Base-by-base conservation (phyloP, 2,797 vertebrate genomes). In the Echiichthys vipera region DNA sequence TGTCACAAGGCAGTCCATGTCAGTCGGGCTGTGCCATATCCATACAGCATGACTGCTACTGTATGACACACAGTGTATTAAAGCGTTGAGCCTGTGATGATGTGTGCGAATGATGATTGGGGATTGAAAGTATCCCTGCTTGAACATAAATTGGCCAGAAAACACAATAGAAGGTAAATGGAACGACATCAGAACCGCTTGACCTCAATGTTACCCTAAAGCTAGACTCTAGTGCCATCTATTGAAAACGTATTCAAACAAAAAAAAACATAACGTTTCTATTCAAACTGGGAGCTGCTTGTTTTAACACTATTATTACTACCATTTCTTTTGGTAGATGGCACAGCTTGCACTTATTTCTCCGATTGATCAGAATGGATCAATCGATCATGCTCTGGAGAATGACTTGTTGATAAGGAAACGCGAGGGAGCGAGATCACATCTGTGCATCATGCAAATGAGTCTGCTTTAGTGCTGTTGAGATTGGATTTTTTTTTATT, bases 211-310 rank as follows among this genome's bases (percentile, higher is more conserved):
- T 93, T 95, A 95, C 94, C 95, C 93, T 96, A 94, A 94, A 91
- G 93, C 94, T 94, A 96, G 95, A 96, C 96, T 96, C 94, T 95
- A 96, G 96, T 97, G 96, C 96, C 96, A 97, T 96, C 96, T 98
- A 97, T 97, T 96, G 96, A 97, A 93, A 94, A 91, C 84, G 64
- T 72, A 75, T 72, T 84, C 83, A 80, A n/a, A 62, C 82, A 80
- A 88, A 93, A n/a, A n/a, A n/a, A n/a, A n/a, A n/a, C n/a, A n/a
- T n/a, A n/a, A n/a, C n/a, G n/a, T n/a, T n/a, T n/a, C n/a, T 66
- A 72, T 77, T 82, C 77, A 74, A 81, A 81, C 65, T 72, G 11
- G n/a, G 64, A 59, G n/a, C 54, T 65, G 63, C 73, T 77, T 51
- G 37, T 71, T 78, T 77, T 14, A 20, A 34, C 24, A 22, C 43